phyloP scores from a whole-genome alignment of 2,888 invertebrate species.

The Tanaodytes sp. region DNA sequence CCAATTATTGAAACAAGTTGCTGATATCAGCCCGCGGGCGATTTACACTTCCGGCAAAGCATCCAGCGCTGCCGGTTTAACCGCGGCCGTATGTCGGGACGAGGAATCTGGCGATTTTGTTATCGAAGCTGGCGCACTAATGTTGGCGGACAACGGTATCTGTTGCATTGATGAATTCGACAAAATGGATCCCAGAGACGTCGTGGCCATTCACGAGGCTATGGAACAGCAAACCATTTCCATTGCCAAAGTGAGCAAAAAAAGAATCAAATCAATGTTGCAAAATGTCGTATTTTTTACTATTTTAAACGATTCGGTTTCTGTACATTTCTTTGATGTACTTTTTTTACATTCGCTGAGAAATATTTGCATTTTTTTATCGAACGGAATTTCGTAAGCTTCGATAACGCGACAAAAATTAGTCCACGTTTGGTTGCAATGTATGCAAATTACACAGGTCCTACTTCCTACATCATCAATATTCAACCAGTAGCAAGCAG shows the following conservation, averaged over 20 bases:
- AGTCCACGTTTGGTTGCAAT: conserved; percentile 23
- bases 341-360: no score
- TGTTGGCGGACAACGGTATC: conserved; percentile 99
- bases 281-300: no score
- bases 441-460: conserved; percentile 40
- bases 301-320: no score
- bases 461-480: conserved; percentile 34
- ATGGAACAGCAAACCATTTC: conserved; percentile 99
- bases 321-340: background rate
- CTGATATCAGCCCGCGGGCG: conserved; percentile 95
- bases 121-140: conserved; percentile 99
- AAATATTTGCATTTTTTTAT: no score
- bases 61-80: conserved; percentile 96
- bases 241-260: conserved; percentile 91
- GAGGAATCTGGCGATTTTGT: conserved; percentile 99
- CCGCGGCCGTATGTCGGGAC: conserved; percentile 98
- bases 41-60: conserved; percentile 99
- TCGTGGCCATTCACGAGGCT: conserved; percentile 99
- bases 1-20: conserved; percentile 93
- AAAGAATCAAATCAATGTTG: no score
- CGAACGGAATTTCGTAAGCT: no score
- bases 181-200: conserved; percentile 98
- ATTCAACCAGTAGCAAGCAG: conserved; percentile 23
- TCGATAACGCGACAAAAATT: conserved; percentile 30
- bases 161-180: conserved; percentile 99